Evolutionary conservation across 2,888 invertebrate species (phyloP).

Genomic region (Trachelus tabidus): DNA sequence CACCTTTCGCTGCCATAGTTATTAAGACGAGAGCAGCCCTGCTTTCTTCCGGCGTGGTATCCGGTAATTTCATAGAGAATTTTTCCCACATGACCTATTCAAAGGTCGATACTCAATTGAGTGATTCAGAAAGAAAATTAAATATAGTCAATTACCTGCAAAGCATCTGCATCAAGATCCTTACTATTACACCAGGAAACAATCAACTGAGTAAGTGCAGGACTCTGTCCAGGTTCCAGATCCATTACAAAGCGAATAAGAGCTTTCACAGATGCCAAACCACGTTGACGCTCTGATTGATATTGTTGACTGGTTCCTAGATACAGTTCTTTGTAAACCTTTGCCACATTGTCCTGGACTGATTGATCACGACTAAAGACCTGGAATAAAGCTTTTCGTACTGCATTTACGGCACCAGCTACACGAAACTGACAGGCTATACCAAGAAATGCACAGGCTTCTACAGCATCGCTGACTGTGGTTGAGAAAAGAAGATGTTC

Average conservation of each 20-base stretch:
- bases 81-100: conserved; percentile 84
- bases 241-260: conserved; percentile 50
- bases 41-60: conserved; percentile 78
- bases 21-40: conserved; percentile 81
- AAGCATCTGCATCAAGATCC: conserved; percentile 46
- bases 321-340: conserved; percentile 57
- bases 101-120: neutral
- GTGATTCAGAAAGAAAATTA: neutral
- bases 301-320: conserved; percentile 36
- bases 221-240: conserved; percentile 54
- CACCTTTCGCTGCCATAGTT: conserved; percentile 78
- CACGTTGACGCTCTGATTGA: conserved; percentile 45
- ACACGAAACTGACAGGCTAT: conserved; percentile 83
- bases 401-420: conserved; percentile 76
- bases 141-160: conserved; percentile 42
- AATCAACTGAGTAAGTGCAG: conserved; percentile 50
- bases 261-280: conserved; percentile 43
- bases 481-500: conserved; percentile 79
- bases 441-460: conserved; percentile 90
- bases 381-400: conserved; percentile 56
- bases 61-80: conserved; percentile 79
- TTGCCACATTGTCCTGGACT: conserved; percentile 55
- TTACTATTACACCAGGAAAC: conserved; percentile 47
- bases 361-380: conserved; percentile 55
- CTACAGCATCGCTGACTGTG: conserved; percentile 83